Base-by-base conservation (phyloP, 2,797 vertebrate species). In the Lacerta bilineata region DNA sequence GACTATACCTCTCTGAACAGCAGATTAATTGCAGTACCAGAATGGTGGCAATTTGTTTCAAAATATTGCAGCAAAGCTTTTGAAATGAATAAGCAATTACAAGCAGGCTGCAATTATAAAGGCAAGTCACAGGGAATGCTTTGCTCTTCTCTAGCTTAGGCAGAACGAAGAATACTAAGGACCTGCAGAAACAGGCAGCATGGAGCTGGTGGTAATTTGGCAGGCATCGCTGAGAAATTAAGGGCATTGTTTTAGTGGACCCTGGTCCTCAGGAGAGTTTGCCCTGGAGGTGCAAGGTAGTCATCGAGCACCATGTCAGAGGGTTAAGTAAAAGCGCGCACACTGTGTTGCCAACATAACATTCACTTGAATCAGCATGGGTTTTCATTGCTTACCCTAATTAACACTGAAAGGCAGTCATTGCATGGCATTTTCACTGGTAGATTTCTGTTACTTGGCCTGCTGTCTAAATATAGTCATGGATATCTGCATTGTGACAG, bases 61-160 rank as follows among this genome's bases (percentile, higher is more conserved):
- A 97, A 96, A 97, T 96, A 96, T 95, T 96, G 91, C 95, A 94
- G 92, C 92, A 93, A 95, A 94, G 90, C 93, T 95, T 96, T 93
- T 94, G 91, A 96, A 95, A 95, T 92, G 95, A 94, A 95, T 94
- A 93, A 96, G 93, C 95, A 95, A 93, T 95, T 94, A 95, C 93
- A 94, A 95, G 95, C 94, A 92, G 89, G 90, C 89, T 93, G 88
- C 90, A 90, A 92, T 95, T 95, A 94, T 90, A 96, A 95, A 87
- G 72, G 68, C 0, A 15, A 93, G 90, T 91, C 91, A 90, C 55
- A 94, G 91, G 93, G 68, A 92, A 95, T 76, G 88, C 83, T 95
- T 90, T 87, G 91, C 91, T 95, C 89, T 95, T 93, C 94, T 92
- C 89, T 87, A 79, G 80, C 80, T 88, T 80, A 55, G 10, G 46